These are phyloP conservation scores for Thaumatotibia leucotreta DNA, from an alignment of 1,140 invertebrate genomes.

Conservation along the genomic window DNA sequence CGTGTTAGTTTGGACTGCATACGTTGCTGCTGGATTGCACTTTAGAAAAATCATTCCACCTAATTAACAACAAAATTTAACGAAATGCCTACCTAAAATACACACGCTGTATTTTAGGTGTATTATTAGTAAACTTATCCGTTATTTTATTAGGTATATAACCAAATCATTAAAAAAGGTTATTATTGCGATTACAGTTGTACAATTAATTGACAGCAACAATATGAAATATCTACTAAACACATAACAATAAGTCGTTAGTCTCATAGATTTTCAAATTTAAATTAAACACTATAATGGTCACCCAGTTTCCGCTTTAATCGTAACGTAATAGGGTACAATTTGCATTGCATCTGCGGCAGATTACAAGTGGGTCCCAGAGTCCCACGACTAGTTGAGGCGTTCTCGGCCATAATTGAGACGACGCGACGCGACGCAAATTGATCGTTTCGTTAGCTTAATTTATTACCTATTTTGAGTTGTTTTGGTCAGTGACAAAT, in stretches of 20 bases:
- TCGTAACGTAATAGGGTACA: not conserved
- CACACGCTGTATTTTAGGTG: too few relatives aligned
- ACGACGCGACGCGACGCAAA: not conserved
- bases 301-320: not conserved
- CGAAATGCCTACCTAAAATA: too few relatives aligned
- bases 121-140: too few relatives aligned
- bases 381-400: constrained; percentile 6
- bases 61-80: too few relatives aligned
- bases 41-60: too few relatives aligned
- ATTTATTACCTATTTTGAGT: not conserved
- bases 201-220: not conserved
- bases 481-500: not conserved
- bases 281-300: not conserved
- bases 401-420: constrained; percentile 3
- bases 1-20: too few relatives aligned
- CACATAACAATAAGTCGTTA: not conserved
- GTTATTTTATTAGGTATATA: too few relatives aligned
- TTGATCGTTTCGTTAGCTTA: constrained; percentile 1
- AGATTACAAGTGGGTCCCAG: constrained; percentile 1
- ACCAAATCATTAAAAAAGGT: too few relatives aligned
- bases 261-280: not conserved
- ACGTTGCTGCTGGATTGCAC: too few relatives aligned
- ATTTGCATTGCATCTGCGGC: not conserved
- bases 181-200: too few relatives aligned
- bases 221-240: not conserved